Evolutionary conservation across 2,113 vertebrate genomes (phyloP), one percentile per base, ranked within the genome.

Genomic region (Herpetotheres cachinnans): DNA sequence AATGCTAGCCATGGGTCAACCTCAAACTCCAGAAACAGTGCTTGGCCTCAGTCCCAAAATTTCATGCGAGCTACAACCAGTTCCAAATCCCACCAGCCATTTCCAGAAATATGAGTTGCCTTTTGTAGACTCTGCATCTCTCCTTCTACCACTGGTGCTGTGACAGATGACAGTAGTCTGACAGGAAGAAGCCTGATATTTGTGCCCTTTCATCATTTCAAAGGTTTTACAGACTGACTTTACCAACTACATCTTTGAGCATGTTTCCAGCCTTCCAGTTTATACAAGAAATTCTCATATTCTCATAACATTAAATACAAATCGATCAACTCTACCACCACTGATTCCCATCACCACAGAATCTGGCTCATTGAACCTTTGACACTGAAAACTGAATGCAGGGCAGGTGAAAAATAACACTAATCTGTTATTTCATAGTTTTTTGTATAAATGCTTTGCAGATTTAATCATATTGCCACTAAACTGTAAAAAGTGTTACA

Each of bases 1-100:
- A 93, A 95, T 94, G 89, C 76, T 32, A 90, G 72, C 30, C 71
- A 72, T 0, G 26, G 83, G 83, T 89, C 93, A 97, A 42, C 73
- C 66, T 84, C 91, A 80, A 79, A 87, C 79, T 93, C 92, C 6
- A 0, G 77, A 95, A 95, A 93, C 38, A 91, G 89, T 4, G 8
- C 58, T 91, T 95, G 86, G 91, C 91, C 70, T 70, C 62, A 26
- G n/a, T 89, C 84, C 91, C 77, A 71, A 84, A 76, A 52, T 59
- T 47, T 82, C 70, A 55, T 67, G 69, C 3, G 34, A 92, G 89
- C 69, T 86, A 90, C 95, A 94, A 84, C 80, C 69, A 89, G 90
- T 83, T 84, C 86, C 59, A 74, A 92, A 89, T 91, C 83, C 81
- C 91, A 95, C 54, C 80, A 92, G 40, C 38, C 49, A 38, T 27